Percentiles rank a stretch among this genome's conserved stretches.
phyloP scores from a whole-genome alignment of 2,797 vertebrate species.

The Ptychadena robeensis region DNA sequence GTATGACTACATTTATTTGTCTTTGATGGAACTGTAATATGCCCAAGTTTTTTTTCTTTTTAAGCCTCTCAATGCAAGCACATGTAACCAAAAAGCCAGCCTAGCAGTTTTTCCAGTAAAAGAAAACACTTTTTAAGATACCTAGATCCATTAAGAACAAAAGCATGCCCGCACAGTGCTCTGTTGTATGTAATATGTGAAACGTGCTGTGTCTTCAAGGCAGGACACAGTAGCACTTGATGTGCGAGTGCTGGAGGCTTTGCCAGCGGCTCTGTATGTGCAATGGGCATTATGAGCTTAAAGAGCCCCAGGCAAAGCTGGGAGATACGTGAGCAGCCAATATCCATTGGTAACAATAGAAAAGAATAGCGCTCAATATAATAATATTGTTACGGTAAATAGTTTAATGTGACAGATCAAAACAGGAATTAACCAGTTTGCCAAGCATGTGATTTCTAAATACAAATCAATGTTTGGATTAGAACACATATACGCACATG shows the following conservation, averaged over 20 bases:
- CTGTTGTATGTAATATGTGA: conserved; percentile 51
- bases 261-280: conserved; percentile 46
- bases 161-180: conserved; percentile 18
- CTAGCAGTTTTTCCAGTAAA: neutral
- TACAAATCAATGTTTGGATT: neutral
- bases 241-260: conserved; percentile 50
- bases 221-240: conserved; percentile 57
- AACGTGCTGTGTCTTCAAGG: conserved; percentile 45
- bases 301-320: conserved; percentile 47
- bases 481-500: neutral
- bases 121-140: conserved; percentile 15
- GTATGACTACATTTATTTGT: neutral
- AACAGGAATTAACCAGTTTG: conserved; percentile 29
- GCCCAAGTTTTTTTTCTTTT: neutral
- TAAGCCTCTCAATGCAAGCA: neutral
- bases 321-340: conserved; percentile 44
- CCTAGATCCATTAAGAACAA: conserved; percentile 40
- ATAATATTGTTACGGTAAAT: conserved; percentile 53
- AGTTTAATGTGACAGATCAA: conserved; percentile 50
- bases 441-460: neutral
- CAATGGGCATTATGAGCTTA: conserved; percentile 49
- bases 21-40: neutral
- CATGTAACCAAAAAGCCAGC: conserved; percentile 7
- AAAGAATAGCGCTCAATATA: conserved; percentile 46
- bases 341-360: conserved; percentile 43